Evolutionary conservation across 2,797 vertebrate species (phyloP), one percentile per base, ranked within the genome.

Genomic region (Sebastes aleutianus): DNA sequence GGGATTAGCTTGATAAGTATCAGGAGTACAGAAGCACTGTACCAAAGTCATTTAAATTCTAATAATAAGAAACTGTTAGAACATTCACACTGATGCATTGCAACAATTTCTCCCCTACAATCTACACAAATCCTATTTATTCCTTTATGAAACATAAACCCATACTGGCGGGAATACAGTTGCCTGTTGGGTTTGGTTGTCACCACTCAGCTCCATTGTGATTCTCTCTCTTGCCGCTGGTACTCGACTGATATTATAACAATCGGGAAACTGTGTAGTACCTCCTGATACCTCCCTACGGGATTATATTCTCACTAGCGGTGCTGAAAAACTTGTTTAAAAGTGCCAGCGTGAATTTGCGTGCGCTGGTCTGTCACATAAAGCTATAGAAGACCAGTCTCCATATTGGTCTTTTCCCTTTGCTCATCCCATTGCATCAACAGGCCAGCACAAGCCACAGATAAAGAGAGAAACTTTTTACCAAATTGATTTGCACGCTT

Each of bases 41-140:
- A 95, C 95, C 93, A 93, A 94, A 95, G 93, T 95, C 93, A 95
- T 96, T 96, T 96, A 94, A 95, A 96, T 96, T 95, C 92, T 94
- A 96, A 96, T 96, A 96, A 96, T 95, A 95, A 93, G 91, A 95
- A 95, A 95, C 88, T 95, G 95, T 95, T 95, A 92, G 92, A 95
- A 95, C 95, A 96, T 96, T 94, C 92, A 93, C 87, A 91, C 82
- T 91, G 91, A 95, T 92, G 93, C 94, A 92, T 88, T 93, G 92
- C 93, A 94, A 95, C 95, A 94, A 95, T 95, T 96, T 95, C 88
- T 92, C 87, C 82, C 85, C 84, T 89, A 83, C 93, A 93, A 95
- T 96, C 94, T 95, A 93, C 93, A 96, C 93, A 96, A 95, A 96
- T 95, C 94, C 95, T 94, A 93, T 96, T 96, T 96, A 93, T 96